Percentiles rank a stretch among this genome's conserved stretches.
Conservation (phyloP, 2,113 vertebrate genomes). For the Ginglymostoma cirratum region DNA sequence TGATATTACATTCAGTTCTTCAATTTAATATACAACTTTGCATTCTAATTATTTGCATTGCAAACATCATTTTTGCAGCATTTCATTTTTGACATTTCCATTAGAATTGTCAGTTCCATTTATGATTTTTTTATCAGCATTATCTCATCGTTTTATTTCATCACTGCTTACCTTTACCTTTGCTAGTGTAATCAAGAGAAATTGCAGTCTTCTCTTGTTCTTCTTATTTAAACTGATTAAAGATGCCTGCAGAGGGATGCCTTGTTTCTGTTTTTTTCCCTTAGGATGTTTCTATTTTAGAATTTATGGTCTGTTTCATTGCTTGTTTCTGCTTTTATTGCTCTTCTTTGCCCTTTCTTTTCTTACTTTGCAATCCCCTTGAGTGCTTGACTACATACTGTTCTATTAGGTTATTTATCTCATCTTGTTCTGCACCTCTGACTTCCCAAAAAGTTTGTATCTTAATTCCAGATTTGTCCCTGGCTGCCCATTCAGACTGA, state of each 20-base stretch:
- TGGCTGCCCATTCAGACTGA: neutral
- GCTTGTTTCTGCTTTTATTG: neutral
- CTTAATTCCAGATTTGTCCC: too few species aligned
- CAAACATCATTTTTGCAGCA: neutral
- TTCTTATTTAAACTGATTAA: neutral
- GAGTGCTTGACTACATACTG: neutral
- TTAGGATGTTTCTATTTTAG: neutral
- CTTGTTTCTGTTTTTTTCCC: neutral
- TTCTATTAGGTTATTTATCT: neutral
- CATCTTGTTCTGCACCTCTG: neutral
- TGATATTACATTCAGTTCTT: neutral
- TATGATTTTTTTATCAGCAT: neutral
- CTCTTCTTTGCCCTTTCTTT: neutral
- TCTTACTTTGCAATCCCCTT: neutral
- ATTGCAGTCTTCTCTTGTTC: neutral
- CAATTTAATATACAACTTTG: neutral
- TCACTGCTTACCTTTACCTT: neutral
- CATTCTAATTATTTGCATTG: neutral
- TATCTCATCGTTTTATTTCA: neutral
- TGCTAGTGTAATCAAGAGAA: neutral
- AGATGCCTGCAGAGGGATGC: neutral
- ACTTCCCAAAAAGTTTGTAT: neutral
- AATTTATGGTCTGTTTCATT: neutral
- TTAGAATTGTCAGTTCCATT: neutral
- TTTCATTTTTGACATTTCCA: constrained; percentile 1